Base-by-base conservation (phyloP, 2,888 invertebrate genomes). In the Caenorhabditis angaria region DNA sequence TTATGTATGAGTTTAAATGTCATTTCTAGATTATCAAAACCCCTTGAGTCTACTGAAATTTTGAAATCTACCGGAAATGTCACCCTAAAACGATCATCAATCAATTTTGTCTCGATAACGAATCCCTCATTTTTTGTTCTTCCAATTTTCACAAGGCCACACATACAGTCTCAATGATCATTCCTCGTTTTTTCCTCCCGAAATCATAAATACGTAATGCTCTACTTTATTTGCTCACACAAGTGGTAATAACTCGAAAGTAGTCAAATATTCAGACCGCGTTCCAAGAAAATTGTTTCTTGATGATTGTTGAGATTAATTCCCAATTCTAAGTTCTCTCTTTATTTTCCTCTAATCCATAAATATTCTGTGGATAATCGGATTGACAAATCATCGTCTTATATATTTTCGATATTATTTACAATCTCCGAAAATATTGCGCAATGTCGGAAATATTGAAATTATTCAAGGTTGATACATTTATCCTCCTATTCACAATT, bases 391-490 rank as follows among this genome's bases (percentile, higher is more conserved):
- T 41, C 41, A 41, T 41, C 41, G 5, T 41, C n/a, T n/a, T n/a
- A n/a, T n/a, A n/a, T n/a, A n/a, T n/a, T n/a, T n/a, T n/a, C 41
- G 18, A 5, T 41, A 41, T 41, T 3, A 41, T 41, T 12, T 14
- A 32, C 10, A 32, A 18, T 41, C 41, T 41, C 18, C 18, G 10
- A 14, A 41, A 41, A 41, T 18, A 14, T 41, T 41, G 41, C 41
- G 41, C 41, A 41, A 41, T n/a, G 41, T 18, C 41, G 41, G 41
- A 41, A 41, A 41, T 41, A 14, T 41, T 41, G 14, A n/a, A 41
- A 41, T 41, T 41, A 41, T 41, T 41, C 41, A 41, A 41, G 41
- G 41, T 41, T 41, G 41, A 41, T 14, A 41, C 41, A 41, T 41
- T 41, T 41, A 41, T 41, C 41, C 41, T 41, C 41, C 41, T 5